phyloP scores from a whole-genome alignment of 37 sponge, comb jelly and placozoan species.

The Theonella swinhoei region DNA sequence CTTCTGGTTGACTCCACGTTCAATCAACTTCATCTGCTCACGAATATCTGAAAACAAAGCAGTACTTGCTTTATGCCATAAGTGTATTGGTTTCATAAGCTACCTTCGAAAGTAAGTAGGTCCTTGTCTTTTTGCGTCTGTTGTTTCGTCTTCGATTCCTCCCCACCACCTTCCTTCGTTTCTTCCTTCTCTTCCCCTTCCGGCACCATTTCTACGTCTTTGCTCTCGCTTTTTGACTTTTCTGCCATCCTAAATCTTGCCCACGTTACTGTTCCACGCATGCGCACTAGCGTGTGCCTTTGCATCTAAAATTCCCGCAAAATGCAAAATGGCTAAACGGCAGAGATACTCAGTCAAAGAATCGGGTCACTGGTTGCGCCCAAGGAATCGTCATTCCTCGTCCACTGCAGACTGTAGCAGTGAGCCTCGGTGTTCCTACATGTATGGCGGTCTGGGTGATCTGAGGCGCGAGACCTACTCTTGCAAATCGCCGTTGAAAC shows the following conservation, averaged over 20 bases:
- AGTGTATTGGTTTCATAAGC: not conserved
- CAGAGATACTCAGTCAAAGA: not conserved
- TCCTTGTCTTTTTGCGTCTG: conserved; percentile 64
- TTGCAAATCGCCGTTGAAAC: not conserved
- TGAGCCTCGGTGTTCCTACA: not conserved
- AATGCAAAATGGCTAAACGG: not conserved
- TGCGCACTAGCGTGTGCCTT: not conserved
- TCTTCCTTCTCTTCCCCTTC: conserved; percentile 16
- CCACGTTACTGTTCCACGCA: not conserved
- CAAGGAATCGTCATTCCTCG: too few relatives aligned
- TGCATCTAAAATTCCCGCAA: conserved; percentile 18
- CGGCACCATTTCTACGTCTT: conserved; percentile 78
- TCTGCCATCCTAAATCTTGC: not conserved
- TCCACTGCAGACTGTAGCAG: not conserved
- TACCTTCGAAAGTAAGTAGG: conserved; percentile 71
- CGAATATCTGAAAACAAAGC: conserved; percentile 66
- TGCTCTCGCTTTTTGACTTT: not conserved
- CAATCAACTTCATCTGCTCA: conserved; percentile 84
- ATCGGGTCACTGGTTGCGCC: too few relatives aligned
- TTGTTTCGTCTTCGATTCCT: conserved; percentile 31
- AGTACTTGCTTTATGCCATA: not conserved
- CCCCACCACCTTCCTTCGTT: conserved; percentile 5
- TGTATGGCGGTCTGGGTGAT: not conserved
- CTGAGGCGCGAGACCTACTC: not conserved
- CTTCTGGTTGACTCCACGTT: conserved; percentile 80